These are phyloP conservation scores for Seira ritae DNA, from an alignment of 2,888 invertebrate genomes.

Conservation along the genomic window DNA sequence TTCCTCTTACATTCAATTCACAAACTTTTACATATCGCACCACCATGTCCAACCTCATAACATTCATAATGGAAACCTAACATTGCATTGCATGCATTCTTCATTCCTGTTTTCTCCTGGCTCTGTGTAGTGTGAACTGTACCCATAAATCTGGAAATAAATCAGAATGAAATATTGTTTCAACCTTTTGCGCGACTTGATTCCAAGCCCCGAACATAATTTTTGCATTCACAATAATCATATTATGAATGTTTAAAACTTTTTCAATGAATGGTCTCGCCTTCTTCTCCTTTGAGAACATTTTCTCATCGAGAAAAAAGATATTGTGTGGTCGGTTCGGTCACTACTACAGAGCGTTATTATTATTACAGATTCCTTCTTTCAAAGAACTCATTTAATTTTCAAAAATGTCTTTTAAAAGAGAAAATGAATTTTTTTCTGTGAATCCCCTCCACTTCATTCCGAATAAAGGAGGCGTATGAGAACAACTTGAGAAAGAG, in stretches of 20 bases:
- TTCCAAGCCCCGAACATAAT: conserved; percentile 36
- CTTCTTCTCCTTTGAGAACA: conserved; percentile 23
- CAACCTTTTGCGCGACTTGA: conserved; percentile 55
- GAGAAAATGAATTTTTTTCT: conserved; percentile 56
- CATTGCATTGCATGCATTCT: conserved; percentile 55
- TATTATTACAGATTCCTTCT: conserved; percentile 48
- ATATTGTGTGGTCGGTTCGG: conserved; percentile 56
- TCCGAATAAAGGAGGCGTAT: conserved; percentile 21
- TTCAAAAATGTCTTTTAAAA: conserved; percentile 48
- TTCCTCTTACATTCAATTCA: too few relatives aligned
- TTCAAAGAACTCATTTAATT: conserved; percentile 57
- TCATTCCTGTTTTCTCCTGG: conserved; percentile 53
- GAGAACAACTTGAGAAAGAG: background rate
- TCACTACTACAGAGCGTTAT: conserved; percentile 21
- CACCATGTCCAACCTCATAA: conserved; percentile 47
- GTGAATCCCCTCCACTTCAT: conserved; percentile 26
- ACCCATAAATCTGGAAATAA: conserved; percentile 71
- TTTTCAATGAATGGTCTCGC: conserved; percentile 43
- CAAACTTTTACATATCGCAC: too few relatives aligned
- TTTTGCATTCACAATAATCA: conserved; percentile 49
- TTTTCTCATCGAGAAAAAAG: conserved; percentile 30
- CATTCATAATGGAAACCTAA: conserved; percentile 56
- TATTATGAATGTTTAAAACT: too few relatives aligned
- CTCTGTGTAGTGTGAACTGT: conserved; percentile 61
- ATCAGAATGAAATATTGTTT: conserved; percentile 72